Evolutionary conservation across 1,140 invertebrate genomes (phyloP).

Genomic region (Plutomurus gul): DNA sequence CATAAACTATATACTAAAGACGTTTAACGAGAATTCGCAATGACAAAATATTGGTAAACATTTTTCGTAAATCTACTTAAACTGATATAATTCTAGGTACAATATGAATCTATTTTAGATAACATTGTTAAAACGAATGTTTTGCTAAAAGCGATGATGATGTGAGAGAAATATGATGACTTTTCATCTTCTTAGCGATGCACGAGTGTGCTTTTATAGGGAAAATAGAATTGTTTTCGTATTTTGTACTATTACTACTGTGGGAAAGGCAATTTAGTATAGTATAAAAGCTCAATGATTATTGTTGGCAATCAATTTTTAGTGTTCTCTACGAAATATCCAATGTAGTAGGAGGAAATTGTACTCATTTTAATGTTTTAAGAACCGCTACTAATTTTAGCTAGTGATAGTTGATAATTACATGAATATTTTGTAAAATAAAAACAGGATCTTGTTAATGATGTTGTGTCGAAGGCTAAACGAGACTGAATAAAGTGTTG

Average conservation of each 20-base stretch:
- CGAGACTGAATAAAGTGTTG: constrained; percentile 15
- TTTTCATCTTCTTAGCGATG: no score
- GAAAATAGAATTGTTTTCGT: background rate
- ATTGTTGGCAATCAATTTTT: background rate
- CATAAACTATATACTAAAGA: no score
- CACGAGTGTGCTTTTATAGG: background rate
- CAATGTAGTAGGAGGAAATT: background rate
- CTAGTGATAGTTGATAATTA: background rate
- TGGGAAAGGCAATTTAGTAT: constrained; percentile 4
- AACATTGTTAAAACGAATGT: no score
- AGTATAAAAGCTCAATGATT: background rate
- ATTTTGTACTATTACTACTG: constrained; percentile 1
- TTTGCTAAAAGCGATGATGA: no score
- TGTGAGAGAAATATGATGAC: no score
- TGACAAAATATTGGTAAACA: no score
- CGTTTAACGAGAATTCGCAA: no score
- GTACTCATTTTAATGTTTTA: background rate
- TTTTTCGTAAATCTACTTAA: no score
- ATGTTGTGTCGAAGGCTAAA: constrained; percentile 1
- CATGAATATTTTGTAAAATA: background rate
- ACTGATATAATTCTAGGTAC: no score
- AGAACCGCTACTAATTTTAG: background rate
- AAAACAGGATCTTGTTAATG: background rate
- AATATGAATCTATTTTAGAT: no score
- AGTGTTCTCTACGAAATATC: background rate